Conservation (phyloP, 1,140 invertebrate species). For the Hormaphis cornu region DNA sequence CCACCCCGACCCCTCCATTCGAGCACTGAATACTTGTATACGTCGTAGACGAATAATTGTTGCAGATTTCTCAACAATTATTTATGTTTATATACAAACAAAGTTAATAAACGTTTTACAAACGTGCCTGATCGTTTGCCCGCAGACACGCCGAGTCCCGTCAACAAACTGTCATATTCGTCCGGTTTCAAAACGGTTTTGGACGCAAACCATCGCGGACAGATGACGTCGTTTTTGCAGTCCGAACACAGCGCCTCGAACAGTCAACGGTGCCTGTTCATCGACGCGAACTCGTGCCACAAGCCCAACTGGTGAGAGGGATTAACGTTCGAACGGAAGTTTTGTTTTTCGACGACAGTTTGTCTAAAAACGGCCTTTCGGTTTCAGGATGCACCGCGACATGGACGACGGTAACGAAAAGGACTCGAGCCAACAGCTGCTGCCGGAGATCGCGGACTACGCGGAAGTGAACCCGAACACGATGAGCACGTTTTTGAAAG, state of each 20-base stretch:
- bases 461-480: slow-evolving; percentile 43
- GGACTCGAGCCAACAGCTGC: slow-evolving; percentile 25
- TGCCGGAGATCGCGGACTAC: slow-evolving; percentile 45
- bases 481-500: slow-evolving; percentile 34
- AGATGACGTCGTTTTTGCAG: slow-evolving; percentile 17
- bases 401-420: slow-evolving; percentile 17
- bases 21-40: no score
- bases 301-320: slow-evolving; percentile 2
- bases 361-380: no score
- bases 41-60: no score
- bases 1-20: no score
- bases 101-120: no score
- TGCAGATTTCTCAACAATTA: no score
- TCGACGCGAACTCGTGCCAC: slow-evolving; percentile 3
- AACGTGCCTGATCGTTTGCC: no score
- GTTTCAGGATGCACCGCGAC: slow-evolving; percentile 4
- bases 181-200: slow-evolving; percentile 13
- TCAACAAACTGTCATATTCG: not conserved
- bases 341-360: no score
- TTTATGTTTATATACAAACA: no score
- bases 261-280: slow-evolving; percentile 18
- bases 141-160: not conserved
- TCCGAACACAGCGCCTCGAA: slow-evolving; percentile 7
- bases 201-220: not conserved
- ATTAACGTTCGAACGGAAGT: no score